Percentiles rank a stretch among this genome's conserved stretches.
phyloP scores from a whole-genome alignment of 2,888 invertebrate species.

The Bimastos eiseni region DNA sequence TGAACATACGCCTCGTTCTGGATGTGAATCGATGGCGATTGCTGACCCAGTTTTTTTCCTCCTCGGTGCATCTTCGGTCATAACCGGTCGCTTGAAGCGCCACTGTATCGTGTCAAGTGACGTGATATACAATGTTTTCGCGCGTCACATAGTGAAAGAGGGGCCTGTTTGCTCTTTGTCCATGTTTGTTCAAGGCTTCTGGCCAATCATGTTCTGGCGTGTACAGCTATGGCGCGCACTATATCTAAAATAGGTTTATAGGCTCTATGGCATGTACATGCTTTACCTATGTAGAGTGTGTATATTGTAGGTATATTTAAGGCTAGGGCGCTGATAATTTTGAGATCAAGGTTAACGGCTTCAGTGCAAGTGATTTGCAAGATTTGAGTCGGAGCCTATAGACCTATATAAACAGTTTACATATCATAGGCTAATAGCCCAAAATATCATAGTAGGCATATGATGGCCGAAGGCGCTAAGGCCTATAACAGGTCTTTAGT shows the following conservation, averaged over 20 bases:
- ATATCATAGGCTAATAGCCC: background rate
- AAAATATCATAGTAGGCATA: background rate
- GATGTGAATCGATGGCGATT: background rate
- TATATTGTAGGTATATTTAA: slow-evolving; percentile 3
- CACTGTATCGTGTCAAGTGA: slow-evolving; percentile 1
- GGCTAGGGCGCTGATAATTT: background rate
- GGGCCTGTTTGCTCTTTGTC: background rate
- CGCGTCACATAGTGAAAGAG: slow-evolving; percentile 6
- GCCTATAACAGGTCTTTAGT: background rate
- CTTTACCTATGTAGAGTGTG: background rate
- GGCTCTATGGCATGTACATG: background rate
- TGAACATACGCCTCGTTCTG: background rate
- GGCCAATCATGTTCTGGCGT: slow-evolving; percentile 9
- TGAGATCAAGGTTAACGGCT: slow-evolving; percentile 6
- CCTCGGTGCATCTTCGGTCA: slow-evolving; percentile 4
- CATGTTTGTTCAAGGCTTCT: slow-evolving; percentile 21
- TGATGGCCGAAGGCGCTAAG: background rate
- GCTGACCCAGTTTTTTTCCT: background rate
- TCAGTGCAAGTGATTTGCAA: background rate
- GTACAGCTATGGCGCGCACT: slow-evolving; percentile 1
- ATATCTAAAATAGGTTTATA: background rate
- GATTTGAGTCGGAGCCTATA: background rate
- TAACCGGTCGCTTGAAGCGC: background rate
- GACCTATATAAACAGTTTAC: slow-evolving; percentile 10
- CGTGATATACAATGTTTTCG: background rate